Conservation (phyloP, 2,888 invertebrate genomes). For the Cheiracanthium punctorium region DNA sequence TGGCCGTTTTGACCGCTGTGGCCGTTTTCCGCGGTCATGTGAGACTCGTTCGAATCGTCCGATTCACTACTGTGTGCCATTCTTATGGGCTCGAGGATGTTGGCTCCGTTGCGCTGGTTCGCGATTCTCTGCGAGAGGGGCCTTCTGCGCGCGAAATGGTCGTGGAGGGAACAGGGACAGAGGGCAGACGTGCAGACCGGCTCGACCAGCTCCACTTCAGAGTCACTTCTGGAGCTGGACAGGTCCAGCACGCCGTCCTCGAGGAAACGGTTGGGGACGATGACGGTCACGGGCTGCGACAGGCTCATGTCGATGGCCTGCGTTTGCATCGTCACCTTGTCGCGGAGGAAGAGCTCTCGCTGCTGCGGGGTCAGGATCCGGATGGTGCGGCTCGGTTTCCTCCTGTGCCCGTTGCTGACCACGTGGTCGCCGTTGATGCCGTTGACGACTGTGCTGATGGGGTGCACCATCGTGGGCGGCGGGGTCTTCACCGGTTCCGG, state of each 20-base stretch:
- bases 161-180: slow-evolving; percentile 22
- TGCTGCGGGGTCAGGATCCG: slow-evolving; percentile 72
- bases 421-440: slow-evolving; percentile 8
- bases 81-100: slow-evolving; percentile 41
- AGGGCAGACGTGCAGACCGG: slow-evolving; percentile 25
- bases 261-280: slow-evolving; percentile 52
- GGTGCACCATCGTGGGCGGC: slow-evolving; percentile 31
- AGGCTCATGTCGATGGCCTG: slow-evolving; percentile 73
- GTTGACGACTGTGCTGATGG: slow-evolving; percentile 32
- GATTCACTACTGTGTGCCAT: slow-evolving; percentile 6
- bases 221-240: slow-evolving; percentile 71
- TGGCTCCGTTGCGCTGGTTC: slow-evolving; percentile 32
- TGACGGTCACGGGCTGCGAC: slow-evolving; percentile 60
- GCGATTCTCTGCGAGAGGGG: slow-evolving; percentile 44
- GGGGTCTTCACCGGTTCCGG: slow-evolving; percentile 31
- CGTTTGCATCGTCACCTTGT: slow-evolving; percentile 71
- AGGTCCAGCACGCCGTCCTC: slow-evolving; percentile 72
- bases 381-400: slow-evolving; percentile 72
- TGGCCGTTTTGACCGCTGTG: background rate
- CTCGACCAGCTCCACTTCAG: slow-evolving; percentile 71
- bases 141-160: slow-evolving; percentile 13
- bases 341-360: slow-evolving; percentile 70
- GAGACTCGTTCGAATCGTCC: slow-evolving; percentile 30
- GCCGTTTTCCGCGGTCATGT: background rate
- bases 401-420: slow-evolving; percentile 34